These are phyloP conservation scores for Callocephalon fimbriatum DNA, from an alignment of 2,113 vertebrate species.

Conservation along the genomic window DNA sequence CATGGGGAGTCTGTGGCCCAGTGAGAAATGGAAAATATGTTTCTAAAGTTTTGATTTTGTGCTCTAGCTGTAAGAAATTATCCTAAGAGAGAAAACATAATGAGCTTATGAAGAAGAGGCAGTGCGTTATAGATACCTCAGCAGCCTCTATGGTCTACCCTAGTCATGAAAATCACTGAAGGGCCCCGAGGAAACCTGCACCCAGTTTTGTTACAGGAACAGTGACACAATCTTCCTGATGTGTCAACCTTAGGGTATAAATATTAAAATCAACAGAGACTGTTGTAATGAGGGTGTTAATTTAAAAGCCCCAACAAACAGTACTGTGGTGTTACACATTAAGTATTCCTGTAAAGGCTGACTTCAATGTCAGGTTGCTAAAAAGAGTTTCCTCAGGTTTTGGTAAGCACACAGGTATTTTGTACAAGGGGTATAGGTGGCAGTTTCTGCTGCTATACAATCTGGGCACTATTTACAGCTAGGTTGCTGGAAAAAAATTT, in stretches of 20 bases:
- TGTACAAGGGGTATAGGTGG: neutral
- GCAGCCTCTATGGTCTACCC: neutral
- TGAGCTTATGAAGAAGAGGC: neutral
- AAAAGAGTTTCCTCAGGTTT: neutral
- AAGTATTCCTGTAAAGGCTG: neutral
- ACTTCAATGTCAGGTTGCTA: neutral
- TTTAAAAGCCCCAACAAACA: neutral
- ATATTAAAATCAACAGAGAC: neutral
- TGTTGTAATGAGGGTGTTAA: neutral
- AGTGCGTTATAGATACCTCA: neutral
- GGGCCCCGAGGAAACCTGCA: neutral
- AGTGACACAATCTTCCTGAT: neutral
- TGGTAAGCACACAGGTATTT: neutral
- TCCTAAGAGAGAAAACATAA: neutral
- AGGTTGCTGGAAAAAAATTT: neutral
- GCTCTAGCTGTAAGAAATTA: neutral
- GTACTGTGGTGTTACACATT: neutral
- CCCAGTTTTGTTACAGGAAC: neutral
- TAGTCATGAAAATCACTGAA: neutral
- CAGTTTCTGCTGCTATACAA: neutral
- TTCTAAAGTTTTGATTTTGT: slow-evolving; percentile 19
- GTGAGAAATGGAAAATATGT: neutral
- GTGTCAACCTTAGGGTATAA: neutral
- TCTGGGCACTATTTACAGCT: neutral
- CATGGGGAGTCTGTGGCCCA: neutral